A percentile compares a stretch with the other conserved stretches of the same genome.
Conservation (phyloP, 2,113 vertebrate genomes). For the Myrmecobius fasciatus region DNA sequence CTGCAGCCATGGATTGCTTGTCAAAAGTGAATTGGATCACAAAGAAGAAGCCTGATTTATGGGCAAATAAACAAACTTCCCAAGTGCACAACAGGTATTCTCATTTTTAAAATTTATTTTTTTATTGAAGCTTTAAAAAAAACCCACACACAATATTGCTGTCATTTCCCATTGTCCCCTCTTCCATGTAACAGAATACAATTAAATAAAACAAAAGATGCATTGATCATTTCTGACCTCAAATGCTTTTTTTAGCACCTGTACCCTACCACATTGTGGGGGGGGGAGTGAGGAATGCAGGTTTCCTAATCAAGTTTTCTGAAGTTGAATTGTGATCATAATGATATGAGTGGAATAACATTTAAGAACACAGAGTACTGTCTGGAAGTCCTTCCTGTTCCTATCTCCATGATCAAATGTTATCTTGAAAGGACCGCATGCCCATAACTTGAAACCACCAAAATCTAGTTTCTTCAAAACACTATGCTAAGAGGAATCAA, state of each 20-base stretch:
- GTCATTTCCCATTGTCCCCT: background rate
- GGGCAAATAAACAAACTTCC: slow-evolving; percentile 44
- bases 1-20: slow-evolving; percentile 12
- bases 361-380: background rate
- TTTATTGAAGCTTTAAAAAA: background rate
- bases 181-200: background rate
- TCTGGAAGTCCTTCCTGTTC: background rate
- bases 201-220: background rate
- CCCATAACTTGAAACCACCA: background rate
- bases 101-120: background rate
- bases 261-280: background rate
- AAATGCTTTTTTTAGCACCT: background rate
- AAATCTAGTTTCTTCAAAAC: background rate
- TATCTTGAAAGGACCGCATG: background rate
- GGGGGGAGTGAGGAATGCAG: background rate
- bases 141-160: background rate
- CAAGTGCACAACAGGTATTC: background rate
- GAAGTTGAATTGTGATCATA: background rate
- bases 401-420: background rate
- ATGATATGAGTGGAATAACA: background rate
- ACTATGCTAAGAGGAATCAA: background rate
- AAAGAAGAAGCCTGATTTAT: slow-evolving; percentile 25
- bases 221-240: background rate
- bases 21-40: slow-evolving; percentile 7
- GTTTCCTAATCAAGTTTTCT: background rate